Evolutionary conservation across 2,888 invertebrate species (phyloP), one percentile per base, ranked within the genome.

Genomic region (Trichopoda pennipes): DNA sequence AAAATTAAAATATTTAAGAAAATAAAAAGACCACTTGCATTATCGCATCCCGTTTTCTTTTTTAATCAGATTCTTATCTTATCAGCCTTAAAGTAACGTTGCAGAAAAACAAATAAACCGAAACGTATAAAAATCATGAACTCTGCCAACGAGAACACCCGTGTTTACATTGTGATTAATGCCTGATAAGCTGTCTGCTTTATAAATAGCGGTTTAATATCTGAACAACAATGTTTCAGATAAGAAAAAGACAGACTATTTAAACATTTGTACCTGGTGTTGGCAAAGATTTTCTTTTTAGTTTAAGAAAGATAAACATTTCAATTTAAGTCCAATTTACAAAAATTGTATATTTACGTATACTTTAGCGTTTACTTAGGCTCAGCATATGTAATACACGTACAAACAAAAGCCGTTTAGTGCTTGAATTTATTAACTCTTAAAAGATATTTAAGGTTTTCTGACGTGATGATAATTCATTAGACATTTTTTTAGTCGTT

Each of bases 61-160:
- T 38, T 69, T 69, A 60, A 38, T 68, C 32, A 17, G n/a, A 12
- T 49, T 66, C 44, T 72, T 73, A 81, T 81, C 76, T 73, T 68
- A 76, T 77, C 81, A 38, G 28, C 42, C 35, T 35, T 17, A 56
- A 47, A 6, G 47, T 68, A 76, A 72, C 75, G 55, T 68, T 69
- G 61, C 68, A 77, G 77, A 66, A 76, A 73, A 70, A 44, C 61
- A 77, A 80, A 80, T 70, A 83, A 76, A 69, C 61, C 69, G 10
- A 47, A 69, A 77, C 42, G 53, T 56, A 83, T 80, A 84, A 86
- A 81, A 83, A 56, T 55, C 73, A 47, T 61, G 42, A 69, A 70
- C 55, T 47, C 69, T 56, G 63, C 49, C 55, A 63, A 56, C 49
- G 63, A 28, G 63, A 56, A 70, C 63, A 70, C 49, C 42, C 53